These are phyloP conservation scores for Stichodactyla mertensii DNA, from an alignment of 64 coral and sea anemone genomes.

Conservation along the genomic window DNA sequence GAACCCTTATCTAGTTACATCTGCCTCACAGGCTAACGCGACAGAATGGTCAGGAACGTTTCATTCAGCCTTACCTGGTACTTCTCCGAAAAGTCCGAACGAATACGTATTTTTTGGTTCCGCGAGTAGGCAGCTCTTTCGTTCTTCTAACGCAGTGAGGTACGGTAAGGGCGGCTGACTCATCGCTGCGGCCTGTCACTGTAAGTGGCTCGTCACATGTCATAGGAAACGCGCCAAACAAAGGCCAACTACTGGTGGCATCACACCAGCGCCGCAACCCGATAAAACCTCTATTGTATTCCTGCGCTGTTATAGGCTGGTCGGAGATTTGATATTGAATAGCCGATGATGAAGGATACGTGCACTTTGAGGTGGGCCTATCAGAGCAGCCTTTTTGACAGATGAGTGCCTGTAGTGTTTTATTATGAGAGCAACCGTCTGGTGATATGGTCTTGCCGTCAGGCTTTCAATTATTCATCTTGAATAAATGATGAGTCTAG, in stretches of 20 bases:
- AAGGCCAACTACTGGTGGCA: slow-evolving; percentile 26
- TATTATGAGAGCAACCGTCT: slow-evolving; percentile 22
- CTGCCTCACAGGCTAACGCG: not conserved
- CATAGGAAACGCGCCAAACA: slow-evolving; percentile 21
- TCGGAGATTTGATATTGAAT: slow-evolving; percentile 7
- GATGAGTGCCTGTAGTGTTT: slow-evolving; percentile 12
- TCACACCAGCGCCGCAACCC: slow-evolving; percentile 21
- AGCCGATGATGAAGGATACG: slow-evolving; percentile 9
- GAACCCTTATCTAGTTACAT: slow-evolving; percentile 19
- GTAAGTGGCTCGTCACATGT: slow-evolving; percentile 29
- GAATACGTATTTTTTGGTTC: not conserved
- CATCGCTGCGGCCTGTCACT: slow-evolving; percentile 30
- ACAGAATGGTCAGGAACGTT: not conserved
- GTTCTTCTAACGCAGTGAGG: not conserved
- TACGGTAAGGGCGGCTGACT: slow-evolving; percentile 29
- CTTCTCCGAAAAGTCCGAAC: not conserved
- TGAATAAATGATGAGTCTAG: not conserved
- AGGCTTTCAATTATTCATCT: slow-evolving; percentile 18
- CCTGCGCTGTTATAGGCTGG: slow-evolving; percentile 18
- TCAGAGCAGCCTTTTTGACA: slow-evolving; percentile 22
- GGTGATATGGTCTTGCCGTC: slow-evolving; percentile 17
- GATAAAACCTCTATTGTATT: slow-evolving; percentile 30
- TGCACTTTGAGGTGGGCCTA: slow-evolving; percentile 5
- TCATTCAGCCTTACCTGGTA: not conserved
- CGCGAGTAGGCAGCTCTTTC: not conserved